Percentiles rank a stretch among this genome's conserved stretches.
These are phyloP conservation scores for Nansenia antarctica DNA, from an alignment of 2,113 vertebrate genomes.

Conservation along the genomic window DNA sequence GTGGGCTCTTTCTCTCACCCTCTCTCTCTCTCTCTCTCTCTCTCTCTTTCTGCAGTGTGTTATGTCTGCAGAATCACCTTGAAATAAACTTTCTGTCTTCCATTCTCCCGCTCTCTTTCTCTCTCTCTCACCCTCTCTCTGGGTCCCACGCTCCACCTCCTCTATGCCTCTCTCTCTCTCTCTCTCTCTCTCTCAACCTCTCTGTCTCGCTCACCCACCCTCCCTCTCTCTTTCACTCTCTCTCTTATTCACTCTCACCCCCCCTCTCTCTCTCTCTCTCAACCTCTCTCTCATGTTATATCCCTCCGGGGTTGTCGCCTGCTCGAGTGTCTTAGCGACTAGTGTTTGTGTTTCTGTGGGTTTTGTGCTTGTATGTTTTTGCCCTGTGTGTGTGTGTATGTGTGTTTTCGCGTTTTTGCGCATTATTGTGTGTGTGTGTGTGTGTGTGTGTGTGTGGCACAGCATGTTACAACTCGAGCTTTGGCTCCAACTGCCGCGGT, in stretches of 20 bases:
- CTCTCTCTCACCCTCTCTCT: not conserved
- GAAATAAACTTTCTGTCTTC: conserved; percentile 54
- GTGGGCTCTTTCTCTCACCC: too few species aligned
- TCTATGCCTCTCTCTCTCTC: conserved; percentile 5
- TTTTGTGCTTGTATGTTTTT: conserved; percentile 22
- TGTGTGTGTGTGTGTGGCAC: not conserved
- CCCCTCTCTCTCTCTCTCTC: not conserved
- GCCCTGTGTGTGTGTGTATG: conserved; percentile 11
- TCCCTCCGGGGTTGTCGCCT: too few species aligned
- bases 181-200: not conserved
- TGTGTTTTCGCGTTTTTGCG: not conserved
- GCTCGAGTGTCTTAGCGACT: conserved; percentile 39
- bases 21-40: too few species aligned
- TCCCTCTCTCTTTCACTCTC: too few species aligned
- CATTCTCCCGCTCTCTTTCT: not conserved
- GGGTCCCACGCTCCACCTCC: not conserved
- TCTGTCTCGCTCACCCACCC: too few species aligned
- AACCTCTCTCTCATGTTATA: not conserved
- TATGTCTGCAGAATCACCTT: conserved; percentile 73
- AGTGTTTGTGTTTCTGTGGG: conserved; percentile 35
- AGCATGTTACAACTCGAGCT: not conserved
- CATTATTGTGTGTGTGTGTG: not conserved
- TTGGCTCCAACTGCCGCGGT: conserved; percentile 27
- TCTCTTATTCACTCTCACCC: conserved; percentile 43
- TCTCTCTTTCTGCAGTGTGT: conserved; percentile 56